Evolutionary conservation across 2,888 invertebrate genomes (phyloP), one percentile per base, ranked within the genome.

Genomic region (Hypolimnas misippus): DNA sequence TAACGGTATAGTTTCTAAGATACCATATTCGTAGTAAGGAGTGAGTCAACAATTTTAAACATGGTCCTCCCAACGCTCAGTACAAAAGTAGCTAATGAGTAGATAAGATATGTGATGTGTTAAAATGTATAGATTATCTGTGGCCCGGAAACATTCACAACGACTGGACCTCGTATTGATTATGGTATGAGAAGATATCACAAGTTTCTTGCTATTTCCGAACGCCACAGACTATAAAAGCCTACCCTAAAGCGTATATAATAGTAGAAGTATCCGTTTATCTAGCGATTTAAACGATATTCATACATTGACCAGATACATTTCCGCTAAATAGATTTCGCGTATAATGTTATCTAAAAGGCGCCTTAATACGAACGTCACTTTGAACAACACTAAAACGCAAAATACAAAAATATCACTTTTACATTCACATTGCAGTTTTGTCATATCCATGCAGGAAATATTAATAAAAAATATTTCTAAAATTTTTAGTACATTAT

Each of bases 21-120:
- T 55, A 53, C 25, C 25, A 21, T 52, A 54, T 19, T 52, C 42
- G 51, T 59, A 25, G 25, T 59, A 38, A 62, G 54, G 54, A 50
- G 60, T 56, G 60, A 64, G 54, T 74, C 71, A 65, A 67, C 62
- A 62, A 62, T 70, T 64, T 50, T 53, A 58, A 66, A 66, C 54
- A 78, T 90, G 89, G 89, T 89, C 90, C 88, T 83, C 84, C 82
- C 81, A 84, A 84, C 86, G 83, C 86, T 81, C 83, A 78, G 84
- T 89, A 86, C 78, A 86, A 85, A 75, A 81, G 78, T 80, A 79
- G 87, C 87, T 78, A 89, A 85, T 84, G 86, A 87, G 83, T 87
- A 88, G 86, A 83, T 79, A 55, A 82, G 85, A 87, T 91, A 91
- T 91, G 91, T 91, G 87, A 87, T 85, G 86, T 86, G 79, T 88